Conservation (phyloP, 1,140 invertebrate genomes). For the Camponotus floridanus region DNA sequence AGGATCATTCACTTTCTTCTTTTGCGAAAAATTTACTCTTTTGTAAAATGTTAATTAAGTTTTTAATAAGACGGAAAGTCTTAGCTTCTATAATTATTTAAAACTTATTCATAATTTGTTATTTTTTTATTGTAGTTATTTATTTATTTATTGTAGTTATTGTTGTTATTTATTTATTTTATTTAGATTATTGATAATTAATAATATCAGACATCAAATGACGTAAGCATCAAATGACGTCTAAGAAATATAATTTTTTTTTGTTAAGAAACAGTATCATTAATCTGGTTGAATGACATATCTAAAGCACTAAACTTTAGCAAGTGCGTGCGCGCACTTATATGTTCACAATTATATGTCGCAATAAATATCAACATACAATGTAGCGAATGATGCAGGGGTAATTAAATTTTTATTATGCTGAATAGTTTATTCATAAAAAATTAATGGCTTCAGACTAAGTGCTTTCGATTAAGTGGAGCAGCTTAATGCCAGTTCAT, state of each 20-base stretch:
- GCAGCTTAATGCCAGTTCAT: constrained; percentile 38
- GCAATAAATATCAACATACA: constrained; percentile 8
- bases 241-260: neutral
- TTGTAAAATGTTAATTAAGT: too few species aligned
- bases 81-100: neutral
- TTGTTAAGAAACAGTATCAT: neutral
- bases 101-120: neutral
- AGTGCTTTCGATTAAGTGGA: constrained; percentile 46
- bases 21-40: too few species aligned
- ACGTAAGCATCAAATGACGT: neutral
- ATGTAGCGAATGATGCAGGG: neutral
- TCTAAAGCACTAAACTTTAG: neutral
- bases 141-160: neutral
- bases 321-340: neutral
- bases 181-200: constrained; percentile 20
- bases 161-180: neutral
- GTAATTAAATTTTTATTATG: constrained; percentile 42
- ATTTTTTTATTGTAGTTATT: neutral
- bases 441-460: constrained; percentile 44
- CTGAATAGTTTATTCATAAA: constrained; percentile 35
- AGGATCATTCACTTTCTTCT: too few species aligned
- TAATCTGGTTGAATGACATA: neutral
- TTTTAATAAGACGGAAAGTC: too few species aligned
- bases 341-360: too few species aligned
- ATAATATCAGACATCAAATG: neutral